Evolutionary conservation across 1,140 invertebrate species (phyloP), one percentile per base, ranked within the genome.

Genomic region (Orchestia grillus): DNA sequence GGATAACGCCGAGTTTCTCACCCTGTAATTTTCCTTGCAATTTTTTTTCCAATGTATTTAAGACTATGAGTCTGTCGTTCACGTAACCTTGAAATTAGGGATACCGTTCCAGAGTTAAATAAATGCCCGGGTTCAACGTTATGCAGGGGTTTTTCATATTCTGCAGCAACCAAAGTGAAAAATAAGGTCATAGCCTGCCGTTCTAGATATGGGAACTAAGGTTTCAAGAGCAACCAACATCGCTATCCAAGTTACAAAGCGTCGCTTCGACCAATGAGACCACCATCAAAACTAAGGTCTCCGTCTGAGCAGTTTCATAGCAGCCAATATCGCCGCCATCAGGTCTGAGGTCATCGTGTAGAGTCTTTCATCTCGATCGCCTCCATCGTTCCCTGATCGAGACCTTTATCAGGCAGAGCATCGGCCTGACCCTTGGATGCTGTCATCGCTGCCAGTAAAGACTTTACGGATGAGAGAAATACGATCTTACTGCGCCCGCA

Each of bases 391-490:
- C 62, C 28, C 11, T 36, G 62, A 77, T 77, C 62, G 62, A 77
- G 62, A 77, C 62, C 88, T 91, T 47, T 94, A 94, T 94, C 92
- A 94, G 40, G 40, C 0, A 45, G 41, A 44, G 88, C 92, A 94
- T 94, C 92, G 92, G 4, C 41, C 15, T 0, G 43, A 40, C 92
- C 92, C 41, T 16, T 44, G 92, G 44, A 45, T n/a, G 92, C 92
- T 94, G 92, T 94, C 92, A 94, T 0, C 44, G 43, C 4, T 15
- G 44, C 41, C 92, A 44, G 36, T 94, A 94, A 94, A 94, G 92
- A 94, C 92, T 94, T 47, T 94, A 47, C 92, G 43, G 92, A 94
- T 94, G 43, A 47, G 92, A 94, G 44, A 94, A 45, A 94, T 94
- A 94, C 44, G 92, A 47, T 40, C 92, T 44, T 45, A 94, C 40